Evolutionary conservation across 1,140 invertebrate genomes (phyloP).

Genomic region (Hyles vespertilio): DNA sequence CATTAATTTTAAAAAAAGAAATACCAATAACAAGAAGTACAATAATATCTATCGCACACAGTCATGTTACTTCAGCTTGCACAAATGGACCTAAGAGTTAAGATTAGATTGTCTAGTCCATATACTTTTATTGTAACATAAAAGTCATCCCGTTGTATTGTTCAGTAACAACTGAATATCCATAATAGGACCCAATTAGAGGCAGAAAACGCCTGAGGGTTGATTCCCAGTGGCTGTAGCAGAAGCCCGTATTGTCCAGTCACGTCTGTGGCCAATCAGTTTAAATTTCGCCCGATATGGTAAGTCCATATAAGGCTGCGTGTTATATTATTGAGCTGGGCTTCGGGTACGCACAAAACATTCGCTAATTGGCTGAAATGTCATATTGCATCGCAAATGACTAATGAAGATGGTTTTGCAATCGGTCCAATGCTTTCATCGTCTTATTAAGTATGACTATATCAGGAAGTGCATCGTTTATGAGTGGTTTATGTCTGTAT

Average conservation of each 20-base stretch:
- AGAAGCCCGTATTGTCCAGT: constrained; percentile 53
- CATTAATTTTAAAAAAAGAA: no score
- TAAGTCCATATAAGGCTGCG: constrained; percentile 39
- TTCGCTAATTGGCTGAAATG: constrained; percentile 43
- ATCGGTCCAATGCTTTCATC: no score
- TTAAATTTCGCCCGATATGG: constrained; percentile 62
- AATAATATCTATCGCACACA: no score
- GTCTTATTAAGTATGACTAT: no score
- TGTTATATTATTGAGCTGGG: constrained; percentile 31
- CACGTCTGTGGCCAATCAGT: constrained; percentile 51
- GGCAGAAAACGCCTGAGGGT: constrained; percentile 30
- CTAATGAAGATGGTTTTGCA: constrained; percentile 16
- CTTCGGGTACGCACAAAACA: constrained; percentile 25
- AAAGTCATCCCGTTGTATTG: not conserved
- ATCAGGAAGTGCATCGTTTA: no score
- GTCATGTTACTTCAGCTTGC: no score
- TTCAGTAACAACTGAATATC: constrained; percentile 10
- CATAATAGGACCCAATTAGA: constrained; percentile 59
- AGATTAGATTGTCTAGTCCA: no score
- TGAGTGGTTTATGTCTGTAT: no score
- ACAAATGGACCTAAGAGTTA: no score
- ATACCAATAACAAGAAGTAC: no score
- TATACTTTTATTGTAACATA: no score
- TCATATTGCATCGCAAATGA: constrained; percentile 39
- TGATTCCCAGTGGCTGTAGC: constrained; percentile 35